phyloP scores from a whole-genome alignment of 2,888 invertebrate genomes.

The Drosophila siamana region DNA sequence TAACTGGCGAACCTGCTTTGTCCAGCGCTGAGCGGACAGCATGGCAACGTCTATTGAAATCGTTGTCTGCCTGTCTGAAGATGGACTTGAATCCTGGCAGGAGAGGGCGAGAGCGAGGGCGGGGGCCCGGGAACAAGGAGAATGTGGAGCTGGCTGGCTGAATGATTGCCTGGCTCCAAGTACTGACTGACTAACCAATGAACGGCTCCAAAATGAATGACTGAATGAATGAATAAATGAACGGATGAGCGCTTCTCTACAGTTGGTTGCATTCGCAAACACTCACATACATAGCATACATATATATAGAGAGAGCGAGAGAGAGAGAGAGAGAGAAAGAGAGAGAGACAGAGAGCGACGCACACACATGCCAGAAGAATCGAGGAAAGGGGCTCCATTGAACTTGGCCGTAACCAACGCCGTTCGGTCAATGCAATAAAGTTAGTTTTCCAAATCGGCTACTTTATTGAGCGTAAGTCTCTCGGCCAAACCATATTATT shows the following conservation, averaged over 20 bases:
- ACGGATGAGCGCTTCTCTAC: slow-evolving; percentile 78
- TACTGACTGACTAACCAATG: slow-evolving; percentile 79
- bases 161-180: slow-evolving; percentile 72
- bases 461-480: slow-evolving; percentile 77
- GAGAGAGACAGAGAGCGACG: slow-evolving; percentile 7
- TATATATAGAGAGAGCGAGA: too few relatives aligned
- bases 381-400: slow-evolving; percentile 47
- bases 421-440: slow-evolving; percentile 68
- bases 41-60: slow-evolving; percentile 68
- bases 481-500: slow-evolving; percentile 65
- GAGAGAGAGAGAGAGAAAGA: slow-evolving; percentile 7
- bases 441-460: slow-evolving; percentile 77
- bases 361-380: slow-evolving; percentile 16
- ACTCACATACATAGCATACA: slow-evolving; percentile 32
- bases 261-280: slow-evolving; percentile 78
- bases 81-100: slow-evolving; percentile 19
- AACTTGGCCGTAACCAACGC: slow-evolving; percentile 56
- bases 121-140: slow-evolving; percentile 35
- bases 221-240: slow-evolving; percentile 80
- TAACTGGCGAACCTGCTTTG: slow-evolving; percentile 73
- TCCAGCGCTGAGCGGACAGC: slow-evolving; percentile 23
- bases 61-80: slow-evolving; percentile 43
- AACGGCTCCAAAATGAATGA: slow-evolving; percentile 76
- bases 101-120: too few relatives aligned
- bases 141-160: slow-evolving; percentile 48